Evolutionary conservation across 1,140 invertebrate species (phyloP).

Genomic region (Nymphalis io): DNA sequence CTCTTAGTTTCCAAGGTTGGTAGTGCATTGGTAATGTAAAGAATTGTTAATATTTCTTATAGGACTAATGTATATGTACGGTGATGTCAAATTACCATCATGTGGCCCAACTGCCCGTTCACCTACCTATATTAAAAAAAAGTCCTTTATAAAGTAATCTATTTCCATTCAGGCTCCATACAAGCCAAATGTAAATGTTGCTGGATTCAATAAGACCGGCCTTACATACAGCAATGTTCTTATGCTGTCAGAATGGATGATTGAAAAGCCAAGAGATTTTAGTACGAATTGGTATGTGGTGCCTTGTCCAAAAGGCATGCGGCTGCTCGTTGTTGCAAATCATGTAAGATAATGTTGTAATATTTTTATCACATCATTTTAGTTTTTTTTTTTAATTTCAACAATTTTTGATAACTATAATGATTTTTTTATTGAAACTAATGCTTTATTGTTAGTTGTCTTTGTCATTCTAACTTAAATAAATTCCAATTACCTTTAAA

Average conservation of each 20-base stretch:
- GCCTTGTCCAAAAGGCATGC: conserved; percentile 90
- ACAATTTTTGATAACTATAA: background rate
- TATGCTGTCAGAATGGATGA: conserved; percentile 94
- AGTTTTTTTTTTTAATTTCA: background rate
- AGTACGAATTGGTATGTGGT: conserved; percentile 90
- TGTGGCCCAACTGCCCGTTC: no score
- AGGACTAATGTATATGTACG: no score
- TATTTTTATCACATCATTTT: background rate
- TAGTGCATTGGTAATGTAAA: no score
- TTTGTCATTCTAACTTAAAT: no score
- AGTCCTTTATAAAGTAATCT: no score
- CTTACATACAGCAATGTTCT: conserved; percentile 64
- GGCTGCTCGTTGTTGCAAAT: conserved; percentile 88
- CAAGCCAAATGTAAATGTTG: conserved; percentile 71
- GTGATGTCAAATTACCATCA: no score
- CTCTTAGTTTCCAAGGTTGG: no score
- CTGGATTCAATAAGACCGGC: conserved; percentile 65
- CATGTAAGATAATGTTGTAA: conserved; percentile 79
- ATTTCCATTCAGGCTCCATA: conserved; percentile 51
- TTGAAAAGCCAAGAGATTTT: conserved; percentile 91
- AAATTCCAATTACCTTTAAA: no score
- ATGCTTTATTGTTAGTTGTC: no score
- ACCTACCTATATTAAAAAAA: no score
- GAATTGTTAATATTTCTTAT: no score
- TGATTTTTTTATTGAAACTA: no score